Conservation (phyloP, 1,140 invertebrate species). For the Cryptotermes secundus region DNA sequence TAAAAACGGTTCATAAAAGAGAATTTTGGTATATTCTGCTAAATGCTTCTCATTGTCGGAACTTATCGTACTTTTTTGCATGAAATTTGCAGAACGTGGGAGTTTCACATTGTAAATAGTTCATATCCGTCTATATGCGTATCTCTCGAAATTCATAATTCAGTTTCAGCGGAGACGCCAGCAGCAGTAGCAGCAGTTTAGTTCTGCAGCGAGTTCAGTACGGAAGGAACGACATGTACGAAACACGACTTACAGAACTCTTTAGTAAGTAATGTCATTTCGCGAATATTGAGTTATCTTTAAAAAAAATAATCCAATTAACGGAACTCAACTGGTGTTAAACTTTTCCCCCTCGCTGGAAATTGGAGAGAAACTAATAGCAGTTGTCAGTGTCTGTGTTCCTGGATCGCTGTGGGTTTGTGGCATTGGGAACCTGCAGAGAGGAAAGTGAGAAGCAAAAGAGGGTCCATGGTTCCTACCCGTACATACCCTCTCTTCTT, state of each 20-base stretch:
- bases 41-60: too few species aligned
- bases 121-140: too few species aligned
- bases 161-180: neutral
- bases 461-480: neutral
- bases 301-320: neutral
- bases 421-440: neutral
- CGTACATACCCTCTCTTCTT: neutral
- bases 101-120: too few species aligned
- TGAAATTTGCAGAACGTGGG: too few species aligned
- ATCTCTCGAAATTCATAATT: neutral
- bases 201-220: neutral
- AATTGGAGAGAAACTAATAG: neutral
- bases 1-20: too few species aligned
- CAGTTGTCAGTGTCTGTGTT: neutral
- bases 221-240: neutral
- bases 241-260: neutral
- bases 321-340: neutral
- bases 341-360: neutral
- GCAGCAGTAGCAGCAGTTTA: neutral
- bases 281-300: neutral
- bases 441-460: neutral
- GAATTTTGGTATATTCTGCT: too few species aligned
- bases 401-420: neutral
- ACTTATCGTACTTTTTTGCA: too few species aligned
- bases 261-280: neutral